These are phyloP conservation scores for Lipotes vexillifer DNA, from an alignment of 2,113 vertebrate species.

Conservation along the genomic window DNA sequence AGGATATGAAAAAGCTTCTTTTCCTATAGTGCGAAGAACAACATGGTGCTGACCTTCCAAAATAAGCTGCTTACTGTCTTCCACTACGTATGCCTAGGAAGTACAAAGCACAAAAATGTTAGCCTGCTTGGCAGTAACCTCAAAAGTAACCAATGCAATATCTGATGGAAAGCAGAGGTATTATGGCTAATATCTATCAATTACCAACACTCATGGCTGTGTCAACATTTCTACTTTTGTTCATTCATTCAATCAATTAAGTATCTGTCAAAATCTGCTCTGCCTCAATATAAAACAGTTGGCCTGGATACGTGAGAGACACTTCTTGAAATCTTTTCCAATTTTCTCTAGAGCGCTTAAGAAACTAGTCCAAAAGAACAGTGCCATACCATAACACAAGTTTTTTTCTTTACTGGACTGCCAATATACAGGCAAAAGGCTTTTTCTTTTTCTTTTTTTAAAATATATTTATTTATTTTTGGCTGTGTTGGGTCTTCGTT, in stretches of 20 bases:
- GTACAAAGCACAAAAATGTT: conserved; percentile 55
- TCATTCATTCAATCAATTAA: neutral
- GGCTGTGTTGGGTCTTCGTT: too few species aligned
- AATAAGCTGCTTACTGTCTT: conserved; percentile 96
- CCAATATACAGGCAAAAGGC: neutral
- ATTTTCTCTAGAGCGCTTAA: neutral
- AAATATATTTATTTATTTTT: too few species aligned
- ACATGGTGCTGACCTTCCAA: conserved; percentile 97
- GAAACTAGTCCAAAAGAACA: neutral
- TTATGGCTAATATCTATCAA: neutral
- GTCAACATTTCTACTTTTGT: neutral
- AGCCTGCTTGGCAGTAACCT: neutral
- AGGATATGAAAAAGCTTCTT: conserved; percentile 90
- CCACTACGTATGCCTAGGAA: conserved; percentile 92
- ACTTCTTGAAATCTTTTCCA: neutral
- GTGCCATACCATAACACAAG: neutral
- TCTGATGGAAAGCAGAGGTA: neutral
- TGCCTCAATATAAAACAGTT: neutral
- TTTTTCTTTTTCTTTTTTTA: neutral
- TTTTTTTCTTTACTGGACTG: neutral
- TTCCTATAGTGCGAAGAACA: conserved; percentile 88
- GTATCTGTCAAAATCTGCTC: neutral
- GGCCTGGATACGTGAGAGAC: neutral
- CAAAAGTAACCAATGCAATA: neutral
- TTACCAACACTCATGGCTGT: neutral